Evolutionary conservation across 2,797 vertebrate genomes (phyloP).

Genomic region (Erithacus rubecula): DNA sequence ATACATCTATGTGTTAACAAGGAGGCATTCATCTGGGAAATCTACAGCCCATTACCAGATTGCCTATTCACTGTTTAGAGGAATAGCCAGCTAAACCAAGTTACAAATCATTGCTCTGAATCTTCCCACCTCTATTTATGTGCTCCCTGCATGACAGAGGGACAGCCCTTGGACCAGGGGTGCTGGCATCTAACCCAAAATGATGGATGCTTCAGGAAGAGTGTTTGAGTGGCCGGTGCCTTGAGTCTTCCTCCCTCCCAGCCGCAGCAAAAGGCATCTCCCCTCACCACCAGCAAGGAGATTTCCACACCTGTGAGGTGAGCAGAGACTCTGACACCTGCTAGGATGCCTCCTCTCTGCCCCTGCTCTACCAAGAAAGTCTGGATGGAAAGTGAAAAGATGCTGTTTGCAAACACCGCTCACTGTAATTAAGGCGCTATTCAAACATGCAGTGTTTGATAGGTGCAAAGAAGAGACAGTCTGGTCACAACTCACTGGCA

Average conservation of each 20-base stretch:
- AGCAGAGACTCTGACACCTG: rapidly evolving
- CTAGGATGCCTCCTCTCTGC: neutral
- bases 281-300: neutral
- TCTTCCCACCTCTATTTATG: conserved; percentile 63
- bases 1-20: neutral
- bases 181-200: neutral
- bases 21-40: neutral
- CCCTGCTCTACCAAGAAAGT: neutral
- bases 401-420: neutral
- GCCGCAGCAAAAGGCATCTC: rapidly evolving
- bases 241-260: neutral
- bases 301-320: neutral
- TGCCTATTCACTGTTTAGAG: neutral
- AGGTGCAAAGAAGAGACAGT: neutral
- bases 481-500: neutral
- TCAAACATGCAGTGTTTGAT: neutral
- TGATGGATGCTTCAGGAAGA: neutral
- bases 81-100: conserved; percentile 36
- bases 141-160: conserved; percentile 19
- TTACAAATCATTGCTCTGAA: conserved; percentile 66
- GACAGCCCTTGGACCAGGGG: neutral
- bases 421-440: neutral
- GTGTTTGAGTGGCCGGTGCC: rapidly evolving
- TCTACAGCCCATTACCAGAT: neutral
- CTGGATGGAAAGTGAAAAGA: neutral